phyloP scores from a whole-genome alignment of 2,113 vertebrate genomes.

The Sisor rabdophorus region DNA sequence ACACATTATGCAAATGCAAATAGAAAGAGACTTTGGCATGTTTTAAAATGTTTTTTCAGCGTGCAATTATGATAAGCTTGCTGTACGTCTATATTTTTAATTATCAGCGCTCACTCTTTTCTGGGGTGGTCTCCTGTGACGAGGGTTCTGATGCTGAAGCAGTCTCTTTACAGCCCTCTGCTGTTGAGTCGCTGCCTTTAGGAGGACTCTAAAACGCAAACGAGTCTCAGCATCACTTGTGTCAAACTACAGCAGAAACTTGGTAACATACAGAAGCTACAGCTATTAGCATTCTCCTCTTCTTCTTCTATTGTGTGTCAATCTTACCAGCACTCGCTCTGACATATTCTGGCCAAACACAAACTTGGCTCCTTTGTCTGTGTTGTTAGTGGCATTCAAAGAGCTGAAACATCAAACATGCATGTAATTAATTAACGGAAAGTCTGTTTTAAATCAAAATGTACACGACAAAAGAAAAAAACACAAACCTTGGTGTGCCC shows the following conservation, averaged over 20 bases:
- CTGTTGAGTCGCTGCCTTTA: conserved; percentile 74
- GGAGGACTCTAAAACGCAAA: conserved; percentile 80
- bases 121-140: conserved; percentile 85
- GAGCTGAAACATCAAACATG: conserved; percentile 63
- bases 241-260: not conserved
- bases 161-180: conserved; percentile 80
- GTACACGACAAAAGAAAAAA: not conserved
- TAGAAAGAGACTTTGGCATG: not conserved
- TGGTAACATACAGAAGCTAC: not conserved
- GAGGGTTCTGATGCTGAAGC: conserved; percentile 79
- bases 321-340: conserved; percentile 91
- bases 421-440: not conserved
- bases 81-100: too few relatives aligned
- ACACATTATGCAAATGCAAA: not conserved
- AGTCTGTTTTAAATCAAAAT: not conserved
- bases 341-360: conserved; percentile 99
- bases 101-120: conserved; percentile 75
- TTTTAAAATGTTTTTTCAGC: not conserved
- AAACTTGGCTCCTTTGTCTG: conserved; percentile 86
- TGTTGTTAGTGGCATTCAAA: conserved; percentile 80
- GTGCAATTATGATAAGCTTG: not conserved
- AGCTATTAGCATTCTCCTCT: not conserved
- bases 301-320: not conserved
- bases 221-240: not conserved
- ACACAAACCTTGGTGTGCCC: conserved; percentile 82